Evolutionary conservation across 1,140 invertebrate species (phyloP), one percentile per base, ranked within the genome.

Genomic region (Bactericera cockerelli): DNA sequence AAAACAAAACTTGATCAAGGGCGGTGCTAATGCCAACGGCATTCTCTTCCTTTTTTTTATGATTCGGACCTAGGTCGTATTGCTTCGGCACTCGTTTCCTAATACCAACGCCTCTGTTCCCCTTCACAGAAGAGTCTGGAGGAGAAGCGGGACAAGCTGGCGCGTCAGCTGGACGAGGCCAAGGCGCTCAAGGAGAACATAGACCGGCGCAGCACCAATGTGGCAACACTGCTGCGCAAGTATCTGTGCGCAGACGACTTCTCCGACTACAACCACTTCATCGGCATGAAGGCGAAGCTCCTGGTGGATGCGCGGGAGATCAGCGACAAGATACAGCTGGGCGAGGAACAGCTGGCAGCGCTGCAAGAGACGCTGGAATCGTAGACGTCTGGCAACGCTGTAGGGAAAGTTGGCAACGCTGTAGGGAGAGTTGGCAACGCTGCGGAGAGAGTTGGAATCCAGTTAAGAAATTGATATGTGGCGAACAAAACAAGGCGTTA

Each of bases 241-340:
- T 86, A 87, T 71, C 75, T 93, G 58, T 79, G 77, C 59, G 75
- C 79, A 14, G 82, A 86, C 55, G 82, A 90, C 66, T 87, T 81
- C 68, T 81, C 82, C 22, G 87, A 92, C 65, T 93, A 90, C 68
- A 82, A 87, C 65, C 85, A 90, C 69, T 93, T 89, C 70, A 86
- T 92, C 65, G 87, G 86, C 66, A 91, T 90, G 86, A 93, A 92
- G 76, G 85, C 86, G n/a, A 89, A 89, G 73, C 73, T 93, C 53
- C 83, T 89, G 63, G 83, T 92, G 69, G 88, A 92, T 68, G 78
- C 82, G 58, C 77, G 87, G 63, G 87, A 92, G 69, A 82, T 92
- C 61, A 81, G 86, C 63, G 89, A 93, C 68, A 89, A 89, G 72
- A 88, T 93, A 61, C 86, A 87, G 67, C 75, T 89, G 53, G 87